These are phyloP conservation scores for Styela clava DNA, from an alignment of 23 tunicate genomes.

Conservation along the genomic window DNA sequence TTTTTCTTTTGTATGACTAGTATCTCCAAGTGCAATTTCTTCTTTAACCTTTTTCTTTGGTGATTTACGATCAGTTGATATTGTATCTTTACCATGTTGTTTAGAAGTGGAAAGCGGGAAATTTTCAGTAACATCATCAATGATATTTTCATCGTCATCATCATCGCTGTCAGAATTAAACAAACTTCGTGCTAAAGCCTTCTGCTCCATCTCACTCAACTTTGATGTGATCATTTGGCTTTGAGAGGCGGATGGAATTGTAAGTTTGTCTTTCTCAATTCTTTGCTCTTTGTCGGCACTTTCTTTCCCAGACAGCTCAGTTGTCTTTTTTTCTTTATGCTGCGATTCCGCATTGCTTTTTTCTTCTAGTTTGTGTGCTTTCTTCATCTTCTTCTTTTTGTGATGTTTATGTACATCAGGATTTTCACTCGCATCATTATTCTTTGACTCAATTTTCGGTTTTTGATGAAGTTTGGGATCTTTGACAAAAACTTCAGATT, in stretches of 20 bases:
- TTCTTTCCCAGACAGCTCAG: neutral
- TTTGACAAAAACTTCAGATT: neutral
- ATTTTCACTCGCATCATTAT: neutral
- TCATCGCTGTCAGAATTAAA: conserved; percentile 10
- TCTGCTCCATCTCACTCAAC: neutral
- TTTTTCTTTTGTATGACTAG: neutral
- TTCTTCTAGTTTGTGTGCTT: neutral
- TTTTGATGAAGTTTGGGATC: neutral
- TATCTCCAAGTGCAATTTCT: neutral
- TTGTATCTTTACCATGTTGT: neutral
- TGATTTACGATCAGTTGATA: neutral
- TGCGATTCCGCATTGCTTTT: neutral
- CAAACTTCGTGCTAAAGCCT: neutral
- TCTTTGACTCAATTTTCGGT: neutral
- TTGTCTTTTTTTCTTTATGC: neutral
- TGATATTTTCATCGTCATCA: neutral
- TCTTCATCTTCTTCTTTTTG: neutral
- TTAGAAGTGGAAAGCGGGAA: neutral
- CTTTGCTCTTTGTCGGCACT: neutral
- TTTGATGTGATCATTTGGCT: neutral
- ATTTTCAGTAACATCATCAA: neutral
- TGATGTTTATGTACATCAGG: neutral
- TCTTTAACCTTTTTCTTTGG: neutral
- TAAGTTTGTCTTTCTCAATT: neutral
- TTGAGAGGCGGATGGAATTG: neutral